Percentiles rank a stretch among this genome's conserved stretches.
These are phyloP conservation scores for Bubo bubo DNA, from an alignment of 2,113 vertebrate species.

Conservation along the genomic window DNA sequence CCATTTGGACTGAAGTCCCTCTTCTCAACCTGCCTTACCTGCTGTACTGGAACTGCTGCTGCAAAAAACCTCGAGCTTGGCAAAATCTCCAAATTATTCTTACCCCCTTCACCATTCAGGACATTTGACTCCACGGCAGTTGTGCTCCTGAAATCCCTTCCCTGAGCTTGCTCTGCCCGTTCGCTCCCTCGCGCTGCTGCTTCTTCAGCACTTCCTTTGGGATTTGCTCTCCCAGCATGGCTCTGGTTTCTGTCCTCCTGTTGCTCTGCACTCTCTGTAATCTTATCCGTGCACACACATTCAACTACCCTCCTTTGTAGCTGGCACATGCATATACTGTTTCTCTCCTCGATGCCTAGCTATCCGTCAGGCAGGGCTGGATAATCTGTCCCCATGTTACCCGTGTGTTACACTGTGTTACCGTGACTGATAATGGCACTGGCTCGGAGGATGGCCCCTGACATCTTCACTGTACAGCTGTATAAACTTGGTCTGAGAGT, in stretches of 20 bases:
- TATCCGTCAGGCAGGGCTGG: background rate
- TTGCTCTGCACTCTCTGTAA: background rate
- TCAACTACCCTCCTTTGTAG: background rate
- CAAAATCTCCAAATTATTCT: background rate
- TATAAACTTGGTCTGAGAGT: background rate
- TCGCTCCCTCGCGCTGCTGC: background rate
- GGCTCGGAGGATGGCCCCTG: background rate
- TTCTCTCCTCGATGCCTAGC: background rate
- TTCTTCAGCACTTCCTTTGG: background rate
- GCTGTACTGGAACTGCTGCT: background rate
- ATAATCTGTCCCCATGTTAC: background rate
- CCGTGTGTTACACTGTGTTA: background rate
- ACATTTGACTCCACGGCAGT: background rate
- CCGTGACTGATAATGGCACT: rapidly evolving
- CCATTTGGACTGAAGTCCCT: background rate
- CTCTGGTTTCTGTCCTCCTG: background rate
- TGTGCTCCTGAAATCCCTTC: background rate
- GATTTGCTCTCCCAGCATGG: background rate
- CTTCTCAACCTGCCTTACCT: background rate
- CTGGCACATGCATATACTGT: background rate
- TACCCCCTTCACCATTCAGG: rapidly evolving
- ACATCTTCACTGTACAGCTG: background rate
- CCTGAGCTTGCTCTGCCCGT: rapidly evolving
- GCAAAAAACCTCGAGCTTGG: background rate
- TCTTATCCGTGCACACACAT: rapidly evolving